Conservation (phyloP, 2,113 vertebrate genomes). For the Pollimyrus isidori region DNA sequence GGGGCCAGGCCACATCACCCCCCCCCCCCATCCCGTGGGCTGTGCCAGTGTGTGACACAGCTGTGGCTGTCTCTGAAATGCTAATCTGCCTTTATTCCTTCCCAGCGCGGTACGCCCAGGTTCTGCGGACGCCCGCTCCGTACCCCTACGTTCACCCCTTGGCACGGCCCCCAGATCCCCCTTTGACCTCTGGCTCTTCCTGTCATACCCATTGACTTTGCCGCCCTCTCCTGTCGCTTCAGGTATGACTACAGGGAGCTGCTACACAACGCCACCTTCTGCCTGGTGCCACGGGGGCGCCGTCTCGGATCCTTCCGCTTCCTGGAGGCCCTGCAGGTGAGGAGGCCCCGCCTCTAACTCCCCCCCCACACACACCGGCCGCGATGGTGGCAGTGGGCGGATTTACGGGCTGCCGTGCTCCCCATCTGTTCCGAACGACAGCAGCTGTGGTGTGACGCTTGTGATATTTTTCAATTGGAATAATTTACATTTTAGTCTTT, state of each 20-base stretch:
- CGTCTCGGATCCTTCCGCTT: constrained; percentile 97
- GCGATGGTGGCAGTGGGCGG: not conserved
- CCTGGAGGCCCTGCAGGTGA: constrained; percentile 88
- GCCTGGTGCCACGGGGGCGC: constrained; percentile 94
- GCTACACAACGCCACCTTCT: constrained; percentile 99
- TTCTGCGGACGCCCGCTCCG: not conserved
- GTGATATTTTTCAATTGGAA: not conserved
- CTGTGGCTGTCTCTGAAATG: not conserved
- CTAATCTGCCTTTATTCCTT: not conserved
- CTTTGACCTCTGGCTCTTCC: not conserved
- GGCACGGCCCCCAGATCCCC: not conserved
- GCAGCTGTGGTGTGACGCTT: not conserved
- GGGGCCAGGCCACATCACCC: too few species aligned
- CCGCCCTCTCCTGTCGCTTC: constrained; percentile 27
- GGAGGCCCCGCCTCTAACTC: not conserved
- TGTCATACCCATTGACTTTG: not conserved
- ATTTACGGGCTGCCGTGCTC: not conserved
- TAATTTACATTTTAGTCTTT: not conserved
- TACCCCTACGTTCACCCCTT: not conserved
- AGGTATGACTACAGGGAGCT: constrained; percentile 99
- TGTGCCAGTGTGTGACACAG: not conserved
- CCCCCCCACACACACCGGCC: not conserved
- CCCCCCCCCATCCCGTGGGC: not conserved
- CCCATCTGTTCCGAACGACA: not conserved
- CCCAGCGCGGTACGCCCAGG: not conserved